These are phyloP conservation scores for Oxyruncus cristatus DNA, from an alignment of 2,113 vertebrate species.

Conservation along the genomic window DNA sequence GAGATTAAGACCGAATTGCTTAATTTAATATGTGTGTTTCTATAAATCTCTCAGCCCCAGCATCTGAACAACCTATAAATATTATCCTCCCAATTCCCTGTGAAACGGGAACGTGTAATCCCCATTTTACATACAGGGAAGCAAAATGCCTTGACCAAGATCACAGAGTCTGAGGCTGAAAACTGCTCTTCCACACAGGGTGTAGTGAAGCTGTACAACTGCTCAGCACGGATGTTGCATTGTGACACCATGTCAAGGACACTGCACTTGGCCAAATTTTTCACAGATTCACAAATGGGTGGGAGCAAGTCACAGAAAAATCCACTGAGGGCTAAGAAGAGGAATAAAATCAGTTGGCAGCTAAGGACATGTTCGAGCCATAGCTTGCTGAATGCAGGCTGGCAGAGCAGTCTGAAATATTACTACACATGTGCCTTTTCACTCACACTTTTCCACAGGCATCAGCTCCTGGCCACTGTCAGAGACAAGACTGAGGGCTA, in stretches of 20 bases:
- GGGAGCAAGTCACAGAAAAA: not conserved
- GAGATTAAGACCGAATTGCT: not conserved
- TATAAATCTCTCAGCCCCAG: not conserved
- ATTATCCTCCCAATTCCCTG: not conserved
- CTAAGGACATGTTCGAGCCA: not conserved
- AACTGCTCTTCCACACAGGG: not conserved
- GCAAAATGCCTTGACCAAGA: not conserved
- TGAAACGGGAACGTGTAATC: not conserved
- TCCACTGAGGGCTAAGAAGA: not conserved
- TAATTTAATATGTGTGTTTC: not conserved
- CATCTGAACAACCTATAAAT: not conserved
- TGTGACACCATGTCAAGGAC: not conserved
- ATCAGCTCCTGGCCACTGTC: not conserved
- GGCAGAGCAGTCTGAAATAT: not conserved
- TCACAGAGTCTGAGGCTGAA: not conserved
- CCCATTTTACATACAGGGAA: not conserved
- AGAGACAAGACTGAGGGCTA: not conserved
- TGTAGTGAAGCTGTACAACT: not conserved
- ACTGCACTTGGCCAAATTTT: not conserved
- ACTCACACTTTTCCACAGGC: not conserved
- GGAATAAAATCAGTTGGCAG: not conserved
- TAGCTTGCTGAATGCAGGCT: not conserved
- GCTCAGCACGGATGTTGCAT: fast-evolving
- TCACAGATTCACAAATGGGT: too few species aligned
- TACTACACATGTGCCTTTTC: not conserved